Conservation (phyloP, 2,113 vertebrate genomes). For the Phalacrocorax pelagicus region DNA sequence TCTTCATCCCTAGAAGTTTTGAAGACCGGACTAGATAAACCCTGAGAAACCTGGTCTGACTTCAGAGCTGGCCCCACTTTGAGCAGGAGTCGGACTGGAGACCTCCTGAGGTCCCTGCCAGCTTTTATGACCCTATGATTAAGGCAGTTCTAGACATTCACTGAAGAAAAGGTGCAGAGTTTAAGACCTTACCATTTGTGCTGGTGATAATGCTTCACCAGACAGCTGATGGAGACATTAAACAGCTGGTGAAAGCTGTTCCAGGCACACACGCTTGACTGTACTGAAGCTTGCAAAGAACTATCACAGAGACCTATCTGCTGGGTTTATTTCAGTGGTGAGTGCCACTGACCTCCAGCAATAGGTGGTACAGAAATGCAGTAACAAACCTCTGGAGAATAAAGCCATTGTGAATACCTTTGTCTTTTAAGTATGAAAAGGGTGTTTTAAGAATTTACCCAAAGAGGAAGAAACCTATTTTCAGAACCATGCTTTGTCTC, state of each 20-base stretch:
- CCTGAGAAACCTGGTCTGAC: neutral
- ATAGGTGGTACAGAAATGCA: neutral
- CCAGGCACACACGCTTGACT: neutral
- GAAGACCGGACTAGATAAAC: neutral
- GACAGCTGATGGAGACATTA: neutral
- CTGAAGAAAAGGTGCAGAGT: neutral
- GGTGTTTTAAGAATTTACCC: neutral
- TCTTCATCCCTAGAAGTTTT: neutral
- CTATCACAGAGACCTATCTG: neutral
- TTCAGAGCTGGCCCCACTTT: neutral
- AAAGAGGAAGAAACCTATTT: neutral
- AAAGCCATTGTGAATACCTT: neutral
- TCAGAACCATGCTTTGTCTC: neutral
- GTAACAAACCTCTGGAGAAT: neutral
- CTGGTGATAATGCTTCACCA: neutral
- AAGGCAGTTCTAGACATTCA: neutral
- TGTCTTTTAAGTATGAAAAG: neutral
- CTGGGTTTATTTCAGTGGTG: neutral
- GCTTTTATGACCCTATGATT: neutral
- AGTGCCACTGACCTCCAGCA: neutral
- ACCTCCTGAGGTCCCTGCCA: neutral
- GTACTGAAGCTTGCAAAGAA: rapidly evolving
- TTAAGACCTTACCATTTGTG: neutral
- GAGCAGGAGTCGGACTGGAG: neutral
- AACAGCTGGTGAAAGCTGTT: neutral